Evolutionary conservation across 2,797 vertebrate genomes (phyloP), one percentile per base, ranked within the genome.

Genomic region (Alauda arvensis): DNA sequence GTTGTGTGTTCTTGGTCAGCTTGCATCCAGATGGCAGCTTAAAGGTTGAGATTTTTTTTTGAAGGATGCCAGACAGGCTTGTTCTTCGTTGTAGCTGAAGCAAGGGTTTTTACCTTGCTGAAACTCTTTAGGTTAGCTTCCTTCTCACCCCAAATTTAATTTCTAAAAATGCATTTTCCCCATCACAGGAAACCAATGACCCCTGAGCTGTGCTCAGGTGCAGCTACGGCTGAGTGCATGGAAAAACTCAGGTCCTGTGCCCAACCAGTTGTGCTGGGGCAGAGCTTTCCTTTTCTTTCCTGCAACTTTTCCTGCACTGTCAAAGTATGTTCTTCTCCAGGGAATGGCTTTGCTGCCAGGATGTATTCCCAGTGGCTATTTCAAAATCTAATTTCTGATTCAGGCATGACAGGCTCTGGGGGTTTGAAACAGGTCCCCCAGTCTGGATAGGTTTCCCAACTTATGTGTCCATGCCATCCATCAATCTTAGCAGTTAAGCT

Each of bases 1-100:
- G 39, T 7, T 48, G n/a, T 46, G 33, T 61, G 11, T 83, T 91
- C 59, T 57, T 71, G 55, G 37, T 83, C 79, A 87, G 31, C 77
- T 80, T 93, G 59, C 15, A 48, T 23, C 34, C 90, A 87, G 66
- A 81, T 86, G 74, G 67, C 52, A 81, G 33, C 23, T n/a, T 46
- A 29, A 1, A 48, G 14, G 5, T 34, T 75, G 39, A 65, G 45
- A 42, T 78, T 85, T 76, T 61, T 52, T 72, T 80, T 43, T 83
- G 23, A 74, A 81, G 39, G 29, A 48, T 28, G 18, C 28, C 39
- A 17, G 52, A 16, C 8, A 60, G n/a, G 2, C 16, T 83, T 0
- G 0, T 14, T 70, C 31, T 55, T 55, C 25, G 8, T 25, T 70
- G 79, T 66, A 69, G 55, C 28, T 34, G 31, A 67, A 85, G 28